Evolutionary conservation across 1,140 invertebrate species (phyloP).

Genomic region (Drosophila dunni): DNA sequence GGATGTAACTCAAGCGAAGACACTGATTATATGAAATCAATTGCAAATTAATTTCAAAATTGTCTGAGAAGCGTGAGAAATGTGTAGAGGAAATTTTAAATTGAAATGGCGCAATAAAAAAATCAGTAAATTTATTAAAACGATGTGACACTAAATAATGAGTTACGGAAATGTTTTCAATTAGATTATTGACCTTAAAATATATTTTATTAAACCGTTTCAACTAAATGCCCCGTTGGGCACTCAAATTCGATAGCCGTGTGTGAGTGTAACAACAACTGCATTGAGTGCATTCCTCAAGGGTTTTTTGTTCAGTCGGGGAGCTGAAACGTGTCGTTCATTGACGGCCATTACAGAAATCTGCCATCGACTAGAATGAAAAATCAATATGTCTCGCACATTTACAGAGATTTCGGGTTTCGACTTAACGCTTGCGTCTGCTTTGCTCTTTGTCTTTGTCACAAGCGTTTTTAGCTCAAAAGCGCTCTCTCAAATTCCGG

Average conservation of each 20-base stretch:
- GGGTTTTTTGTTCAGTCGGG: neutral
- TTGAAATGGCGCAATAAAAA: neutral
- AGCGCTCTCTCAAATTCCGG: constrained; percentile 55
- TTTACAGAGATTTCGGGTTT: constrained; percentile 18
- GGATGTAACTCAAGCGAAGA: constrained; percentile 28
- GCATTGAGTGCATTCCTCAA: constrained; percentile 55
- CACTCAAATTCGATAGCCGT: constrained; percentile 2
- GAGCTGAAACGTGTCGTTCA: constrained; percentile 15
- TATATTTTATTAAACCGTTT: constrained; percentile 14
- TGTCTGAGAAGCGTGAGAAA: constrained; percentile 25
- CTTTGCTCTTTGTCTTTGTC: constrained; percentile 8
- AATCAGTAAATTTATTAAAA: neutral
- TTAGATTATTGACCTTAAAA: constrained; percentile 6
- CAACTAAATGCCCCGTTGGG: constrained; percentile 11
- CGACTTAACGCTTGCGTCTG: neutral
- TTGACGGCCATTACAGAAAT: constrained; percentile 48
- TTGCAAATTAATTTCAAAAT: constrained; percentile 19
- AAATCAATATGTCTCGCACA: constrained; percentile 73
- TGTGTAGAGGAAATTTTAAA: constrained; percentile 3
- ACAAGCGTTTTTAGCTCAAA: constrained; percentile 51
- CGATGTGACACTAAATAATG: too few species aligned
- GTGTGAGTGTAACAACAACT: neutral
- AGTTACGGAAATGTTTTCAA: neutral
- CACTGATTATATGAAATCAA: constrained; percentile 19
- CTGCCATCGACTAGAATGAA: constrained; percentile 51